Conservation (phyloP, 2,113 vertebrate species). For the Phyllostomus discolor region DNA sequence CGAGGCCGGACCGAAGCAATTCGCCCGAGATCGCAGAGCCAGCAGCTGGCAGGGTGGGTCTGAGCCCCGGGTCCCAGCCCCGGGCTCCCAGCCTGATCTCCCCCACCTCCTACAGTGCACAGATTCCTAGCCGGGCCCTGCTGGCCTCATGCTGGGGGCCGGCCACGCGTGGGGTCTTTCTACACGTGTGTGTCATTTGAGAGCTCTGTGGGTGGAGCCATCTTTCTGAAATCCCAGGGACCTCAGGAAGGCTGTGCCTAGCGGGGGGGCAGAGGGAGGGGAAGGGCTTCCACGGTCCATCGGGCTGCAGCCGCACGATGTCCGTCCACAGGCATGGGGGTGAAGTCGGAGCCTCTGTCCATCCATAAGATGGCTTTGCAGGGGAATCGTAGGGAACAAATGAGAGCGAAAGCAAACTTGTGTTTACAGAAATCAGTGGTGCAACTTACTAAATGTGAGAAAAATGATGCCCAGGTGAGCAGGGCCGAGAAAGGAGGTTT, state of each 20-base stretch:
- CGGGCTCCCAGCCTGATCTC: accelerated
- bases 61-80: no score
- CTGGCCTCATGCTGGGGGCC: no score
- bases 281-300: background rate
- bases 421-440: background rate
- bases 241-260: background rate
- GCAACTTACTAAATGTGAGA: background rate
- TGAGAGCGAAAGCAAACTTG: background rate
- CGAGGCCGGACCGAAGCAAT: background rate
- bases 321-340: background rate
- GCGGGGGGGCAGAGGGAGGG: background rate
- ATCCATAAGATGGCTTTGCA: background rate
- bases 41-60: background rate
- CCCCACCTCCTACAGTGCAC: background rate
- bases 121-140: background rate
- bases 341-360: background rate
- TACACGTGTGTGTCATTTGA: background rate
- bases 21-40: background rate
- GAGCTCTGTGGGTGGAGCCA: background rate
- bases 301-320: background rate
- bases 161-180: accelerated
- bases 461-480: background rate
- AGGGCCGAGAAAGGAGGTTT: background rate
- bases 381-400: background rate
- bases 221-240: background rate